Base-by-base conservation (phyloP, 2,113 vertebrate genomes). In the Pachyramphus minor region DNA sequence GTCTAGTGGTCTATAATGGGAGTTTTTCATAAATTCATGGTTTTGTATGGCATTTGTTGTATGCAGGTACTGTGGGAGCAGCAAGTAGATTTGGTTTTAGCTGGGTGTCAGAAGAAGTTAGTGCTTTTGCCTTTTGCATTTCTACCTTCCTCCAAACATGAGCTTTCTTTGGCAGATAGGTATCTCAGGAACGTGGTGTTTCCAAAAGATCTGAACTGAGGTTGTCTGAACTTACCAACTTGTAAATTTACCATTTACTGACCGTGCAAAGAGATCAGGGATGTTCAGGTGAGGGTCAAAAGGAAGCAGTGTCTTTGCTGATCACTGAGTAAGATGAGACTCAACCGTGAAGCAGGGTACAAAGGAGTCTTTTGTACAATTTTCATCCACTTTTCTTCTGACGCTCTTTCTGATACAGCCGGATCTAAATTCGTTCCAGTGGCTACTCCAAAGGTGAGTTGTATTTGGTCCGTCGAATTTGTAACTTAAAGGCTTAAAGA, bases 401-500 rank as follows among this genome's bases (percentile, higher is more conserved):
- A 64, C 13, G 19, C 47, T 69, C 20, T n/a, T 95, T 91, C 68
- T 14, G 17, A 31, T 85, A 87, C 89, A 87, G 59, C 27, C 71
- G 79, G 21, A 60, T 82, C 28, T 77, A 41, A 94, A 77, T 93
- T 95, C 7, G 74, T 85, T 39, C 45, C 42, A 76, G 53, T n/a
- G 39, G 13, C 35, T 80, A 7, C 25, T 87, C 71, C 62, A 71
- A 78, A 87, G 58, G 44, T 67, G 7, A 86, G 12, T 47, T 87
- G 10, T 56, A 59, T 84, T 74, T 79, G 16, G 42, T 58, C 53
- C 39, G 30, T 5, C 92, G 64, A 67, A 78, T 94, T 93, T 95
- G 66, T 92, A 90, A 84, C 64, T 90, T 88, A 50, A 74, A 79
- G 64, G 44, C 45, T 95, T 35, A 67, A 94, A 91, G 60, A 85